Percentiles rank a stretch among this genome's conserved stretches.
Evolutionary conservation across 2,113 vertebrate genomes (phyloP).

Genomic region (Hirundichthys speculiger): DNA sequence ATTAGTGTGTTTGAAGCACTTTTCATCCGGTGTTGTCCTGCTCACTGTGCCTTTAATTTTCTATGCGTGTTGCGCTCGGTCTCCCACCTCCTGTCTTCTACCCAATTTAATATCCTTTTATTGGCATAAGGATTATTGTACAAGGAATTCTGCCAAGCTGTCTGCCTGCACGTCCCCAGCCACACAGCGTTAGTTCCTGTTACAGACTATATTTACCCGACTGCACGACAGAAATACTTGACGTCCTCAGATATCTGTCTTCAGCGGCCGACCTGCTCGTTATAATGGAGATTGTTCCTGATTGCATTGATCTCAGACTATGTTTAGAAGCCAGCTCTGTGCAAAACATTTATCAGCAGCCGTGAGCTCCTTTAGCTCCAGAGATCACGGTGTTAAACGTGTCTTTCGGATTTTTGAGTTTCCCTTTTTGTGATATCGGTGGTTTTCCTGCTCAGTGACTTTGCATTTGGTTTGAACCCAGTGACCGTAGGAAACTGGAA

Average conservation of each 20-base stretch:
- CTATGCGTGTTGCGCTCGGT: not conserved
- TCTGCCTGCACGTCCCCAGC: slow-evolving; percentile 24
- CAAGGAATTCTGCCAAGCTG: slow-evolving; percentile 31
- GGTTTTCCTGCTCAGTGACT: slow-evolving; percentile 25
- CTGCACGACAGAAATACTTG: slow-evolving; percentile 43
- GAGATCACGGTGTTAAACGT: slow-evolving; percentile 15
- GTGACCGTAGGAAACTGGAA: slow-evolving; percentile 39
- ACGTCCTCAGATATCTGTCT: slow-evolving; percentile 47
- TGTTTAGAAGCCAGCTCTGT: slow-evolving; percentile 57
- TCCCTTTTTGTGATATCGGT: slow-evolving; percentile 5
- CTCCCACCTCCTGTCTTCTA: slow-evolving; percentile 5
- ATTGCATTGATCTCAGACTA: slow-evolving; percentile 70
- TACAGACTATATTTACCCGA: slow-evolving; percentile 55
- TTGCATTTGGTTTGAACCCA: slow-evolving; percentile 29
- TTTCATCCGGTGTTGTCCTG: no score
- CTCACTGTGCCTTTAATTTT: not conserved
- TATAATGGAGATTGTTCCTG: slow-evolving; percentile 53
- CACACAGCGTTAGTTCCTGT: slow-evolving; percentile 19
- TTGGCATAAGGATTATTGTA: slow-evolving; percentile 27
- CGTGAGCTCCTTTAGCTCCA: slow-evolving; percentile 19
- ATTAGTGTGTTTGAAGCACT: not conserved
- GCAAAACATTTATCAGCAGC: slow-evolving; percentile 56
- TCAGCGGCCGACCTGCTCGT: slow-evolving; percentile 25
- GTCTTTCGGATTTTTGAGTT: slow-evolving; percentile 10
- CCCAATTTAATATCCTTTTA: slow-evolving; percentile 27